Evolutionary conservation across 2,888 invertebrate genomes (phyloP), one percentile per base, ranked within the genome.

Genomic region (Galerucella pusilla): DNA sequence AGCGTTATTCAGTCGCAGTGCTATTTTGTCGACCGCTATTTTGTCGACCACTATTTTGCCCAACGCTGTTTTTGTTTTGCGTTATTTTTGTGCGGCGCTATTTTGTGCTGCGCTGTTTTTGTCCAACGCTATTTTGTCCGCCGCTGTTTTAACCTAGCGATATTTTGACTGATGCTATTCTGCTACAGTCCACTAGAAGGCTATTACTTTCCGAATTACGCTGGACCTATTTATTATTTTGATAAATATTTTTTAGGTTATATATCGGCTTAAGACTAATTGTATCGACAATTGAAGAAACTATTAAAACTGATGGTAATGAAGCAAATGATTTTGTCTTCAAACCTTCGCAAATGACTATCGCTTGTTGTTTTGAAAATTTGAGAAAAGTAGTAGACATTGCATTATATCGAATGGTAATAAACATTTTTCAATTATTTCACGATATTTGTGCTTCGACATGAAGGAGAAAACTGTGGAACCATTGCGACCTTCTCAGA

Each of bases 231-330:
- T 7, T 42, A n/a, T 20, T 42, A 42, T 35, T 6, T 42, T 20
- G 35, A 42, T 65, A 52, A 60, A 11, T 54, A 9, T 25, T 59
- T 78, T 79, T 65, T 60, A 81, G 80, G 68, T 74, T 79, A 35
- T 80, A 81, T 54, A 77, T 80, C 70, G 73, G 78, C 46, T 75
- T 77, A 61, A 74, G 77, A 70, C 28, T 79, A 42, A 74, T 79
- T 67, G 46, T 78, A 35, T 45, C 20, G 20, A 57, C 65, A 45
- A 64, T 79, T 52, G 67, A 71, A 3, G 46, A 75, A 35, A 73
- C n/a, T 49, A 11, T 70, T 12, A 68, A 46, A 59, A 10, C 28
- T 72, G 64, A 46, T 10, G 49, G 20, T 68, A 35, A 70, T 45
- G 35, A 59, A 61, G 66, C n/a, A 59, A 72, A 65, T 66, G 42